Conservation (phyloP, 2,888 invertebrate species). For the Pollenia amentaria region DNA sequence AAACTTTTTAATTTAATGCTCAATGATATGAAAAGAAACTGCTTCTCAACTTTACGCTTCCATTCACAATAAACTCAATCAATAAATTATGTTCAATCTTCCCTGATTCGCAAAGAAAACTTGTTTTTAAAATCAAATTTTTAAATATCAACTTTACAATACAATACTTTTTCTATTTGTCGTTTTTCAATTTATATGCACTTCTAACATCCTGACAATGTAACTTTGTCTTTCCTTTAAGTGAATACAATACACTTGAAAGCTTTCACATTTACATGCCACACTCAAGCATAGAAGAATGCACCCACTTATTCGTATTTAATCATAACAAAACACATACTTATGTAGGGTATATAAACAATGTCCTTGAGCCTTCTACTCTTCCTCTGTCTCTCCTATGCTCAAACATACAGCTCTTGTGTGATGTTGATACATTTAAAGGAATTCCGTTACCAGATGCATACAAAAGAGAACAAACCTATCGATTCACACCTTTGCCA, state of each 20-base stretch:
- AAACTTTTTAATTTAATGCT: neutral
- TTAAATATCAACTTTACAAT: constrained; percentile 35
- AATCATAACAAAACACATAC: constrained; percentile 64
- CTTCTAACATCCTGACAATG: constrained; percentile 58
- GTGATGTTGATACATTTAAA: constrained; percentile 29
- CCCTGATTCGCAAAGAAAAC: neutral
- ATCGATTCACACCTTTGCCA: constrained; percentile 71
- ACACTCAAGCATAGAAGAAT: constrained; percentile 24
- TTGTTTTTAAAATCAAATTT: constrained; percentile 24
- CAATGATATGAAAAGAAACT: neutral
- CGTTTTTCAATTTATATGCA: constrained; percentile 57
- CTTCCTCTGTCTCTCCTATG: neutral
- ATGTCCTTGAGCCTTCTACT: constrained; percentile 61
- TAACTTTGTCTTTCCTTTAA: constrained; percentile 57
- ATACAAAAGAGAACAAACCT: constrained; percentile 65
- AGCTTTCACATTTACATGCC: constrained; percentile 48
- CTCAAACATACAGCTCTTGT: neutral
- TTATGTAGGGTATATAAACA: constrained; percentile 58
- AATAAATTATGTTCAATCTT: constrained; percentile 16
- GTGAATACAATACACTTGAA: constrained; percentile 57
- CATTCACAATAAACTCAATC: neutral
- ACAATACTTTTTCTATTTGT: constrained; percentile 44
- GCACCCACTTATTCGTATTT: constrained; percentile 33
- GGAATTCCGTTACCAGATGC: constrained; percentile 69
- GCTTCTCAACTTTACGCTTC: neutral